Evolutionary conservation across 2,888 invertebrate species (phyloP), one percentile per base, ranked within the genome.

Genomic region (Tipula unca): DNA sequence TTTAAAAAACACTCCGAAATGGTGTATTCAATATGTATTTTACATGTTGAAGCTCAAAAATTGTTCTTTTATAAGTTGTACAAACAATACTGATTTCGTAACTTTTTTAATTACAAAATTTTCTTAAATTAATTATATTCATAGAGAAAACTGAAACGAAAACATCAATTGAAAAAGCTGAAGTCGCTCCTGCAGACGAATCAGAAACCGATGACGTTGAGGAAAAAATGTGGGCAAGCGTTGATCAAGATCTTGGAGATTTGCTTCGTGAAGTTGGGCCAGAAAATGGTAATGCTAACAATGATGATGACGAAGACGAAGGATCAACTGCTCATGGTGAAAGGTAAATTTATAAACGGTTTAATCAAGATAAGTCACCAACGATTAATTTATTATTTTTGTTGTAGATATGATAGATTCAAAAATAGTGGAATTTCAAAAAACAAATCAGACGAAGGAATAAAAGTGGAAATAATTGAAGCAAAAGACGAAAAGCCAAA

Each of bases 221-320:
- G 88, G 95, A 95, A 88, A 95, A 95, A 88, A 89, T 95, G 86
- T 96, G 96, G 96, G 95, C 95, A 32, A 95, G 95, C 89, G 95
- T 96, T 36, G 95, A 96, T 89, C 96, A 96, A 89, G 95, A 95
- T 89, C 92, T 96, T 86, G 95, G 95, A 4, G 95, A 95, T 88
- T 91, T 96, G 85, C 91, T 96, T 42, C 93, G 95, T 14, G 94
- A 94, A 89, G 94, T 93, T 35, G 94, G 94, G 87, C 91, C 92
- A 0, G 93, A 94, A 1, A 94, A 94, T 82, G 94, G 93, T 87
- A 94, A 94, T 87, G 95, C 95, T 87, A 69, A 69, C 48, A 69
- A 69, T 69, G 95, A 94, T 87, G 95, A 94, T 87, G 94, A 94
- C 87, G 94, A 94, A 88, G 93, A 93, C 88, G 94, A 94, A 88